These are phyloP conservation scores for Plecturocebus donacophilus DNA, from an alignment of 2,113 vertebrate genomes.

Conservation along the genomic window DNA sequence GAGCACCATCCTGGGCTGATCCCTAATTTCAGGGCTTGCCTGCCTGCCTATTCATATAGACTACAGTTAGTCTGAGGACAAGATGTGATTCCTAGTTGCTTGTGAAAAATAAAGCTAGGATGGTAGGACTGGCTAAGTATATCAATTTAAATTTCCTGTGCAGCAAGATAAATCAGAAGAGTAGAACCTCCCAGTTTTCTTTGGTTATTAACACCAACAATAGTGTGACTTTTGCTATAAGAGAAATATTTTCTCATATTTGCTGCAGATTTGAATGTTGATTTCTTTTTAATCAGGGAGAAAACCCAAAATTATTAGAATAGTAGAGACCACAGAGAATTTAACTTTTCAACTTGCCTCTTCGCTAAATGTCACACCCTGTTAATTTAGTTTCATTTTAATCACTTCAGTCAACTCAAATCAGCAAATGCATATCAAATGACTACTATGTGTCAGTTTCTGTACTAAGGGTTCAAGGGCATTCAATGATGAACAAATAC, in stretches of 20 bases:
- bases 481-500: background rate
- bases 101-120: background rate
- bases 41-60: too few relatives aligned
- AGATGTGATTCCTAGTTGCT: background rate
- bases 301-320: background rate
- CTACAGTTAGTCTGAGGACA: background rate
- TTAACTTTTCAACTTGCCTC: background rate
- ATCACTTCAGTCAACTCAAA: background rate
- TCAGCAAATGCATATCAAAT: background rate
- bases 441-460: background rate
- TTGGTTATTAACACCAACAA: background rate
- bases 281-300: background rate
- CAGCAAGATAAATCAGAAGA: background rate
- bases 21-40: too few relatives aligned
- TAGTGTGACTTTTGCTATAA: background rate
- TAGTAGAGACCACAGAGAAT: background rate
- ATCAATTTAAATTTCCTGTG: background rate
- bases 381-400: slow-evolving; percentile 26
- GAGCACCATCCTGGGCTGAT: too few relatives aligned
- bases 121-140: background rate
- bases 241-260: background rate
- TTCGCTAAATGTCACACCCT: background rate
- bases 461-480: background rate
- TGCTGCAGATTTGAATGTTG: background rate
- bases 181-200: background rate